These are phyloP conservation scores for Coboldia fuscipes DNA, from an alignment of 1,140 invertebrate species.

Conservation along the genomic window DNA sequence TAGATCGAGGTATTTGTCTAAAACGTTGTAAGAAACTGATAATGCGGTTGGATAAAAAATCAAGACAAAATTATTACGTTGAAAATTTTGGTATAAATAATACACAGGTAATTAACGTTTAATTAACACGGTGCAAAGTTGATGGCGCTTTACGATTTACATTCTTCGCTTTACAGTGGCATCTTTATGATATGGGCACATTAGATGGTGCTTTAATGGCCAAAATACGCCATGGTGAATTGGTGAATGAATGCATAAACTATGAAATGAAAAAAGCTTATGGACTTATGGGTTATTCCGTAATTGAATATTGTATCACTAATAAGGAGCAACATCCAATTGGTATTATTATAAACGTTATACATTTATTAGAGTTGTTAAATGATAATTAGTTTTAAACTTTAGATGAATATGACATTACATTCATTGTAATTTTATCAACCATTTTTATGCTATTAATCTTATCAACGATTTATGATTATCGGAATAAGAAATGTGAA, in stretches of 20 bases:
- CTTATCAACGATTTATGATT: too few species aligned
- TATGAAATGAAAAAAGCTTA: conserved; percentile 8
- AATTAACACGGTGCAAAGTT: background rate
- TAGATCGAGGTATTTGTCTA: conserved; percentile 26
- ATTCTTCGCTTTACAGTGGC: background rate
- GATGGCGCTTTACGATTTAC: background rate
- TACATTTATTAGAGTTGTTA: too few species aligned
- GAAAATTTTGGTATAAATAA: conserved; percentile 6
- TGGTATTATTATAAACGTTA: too few species aligned
- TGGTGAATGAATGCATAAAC: conserved; percentile 14
- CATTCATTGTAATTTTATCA: too few species aligned
- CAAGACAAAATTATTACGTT: conserved; percentile 5
- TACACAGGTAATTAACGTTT: conserved; percentile 11
- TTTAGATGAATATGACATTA: too few species aligned
- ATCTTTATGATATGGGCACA: conserved; percentile 3
- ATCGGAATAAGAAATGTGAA: too few species aligned
- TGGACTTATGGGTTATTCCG: conserved; percentile 8
- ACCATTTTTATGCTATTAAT: too few species aligned
- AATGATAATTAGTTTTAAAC: too few species aligned
- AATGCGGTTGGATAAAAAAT: background rate
- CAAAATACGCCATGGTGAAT: conserved; percentile 7
- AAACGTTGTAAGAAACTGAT: conserved; percentile 10
- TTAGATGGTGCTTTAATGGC: conserved; percentile 8
- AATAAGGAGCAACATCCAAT: too few species aligned
- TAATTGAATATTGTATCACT: conserved; percentile 13